phyloP scores from a whole-genome alignment of 2,888 invertebrate species.

The Mythimna lalbum region DNA sequence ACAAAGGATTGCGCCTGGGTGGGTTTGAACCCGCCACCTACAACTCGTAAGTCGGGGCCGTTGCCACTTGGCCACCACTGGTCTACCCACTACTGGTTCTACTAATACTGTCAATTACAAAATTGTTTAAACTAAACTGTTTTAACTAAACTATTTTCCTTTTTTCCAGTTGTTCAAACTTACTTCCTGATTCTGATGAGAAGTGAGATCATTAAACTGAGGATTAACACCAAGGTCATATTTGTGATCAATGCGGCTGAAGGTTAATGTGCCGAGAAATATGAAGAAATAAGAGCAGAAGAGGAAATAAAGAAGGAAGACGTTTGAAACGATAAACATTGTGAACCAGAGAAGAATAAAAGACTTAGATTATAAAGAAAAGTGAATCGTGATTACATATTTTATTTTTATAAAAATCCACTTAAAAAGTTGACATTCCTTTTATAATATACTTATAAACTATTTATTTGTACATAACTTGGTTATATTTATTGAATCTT shows the following conservation, averaged over 20 bases:
- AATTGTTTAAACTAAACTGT: too few relatives aligned
- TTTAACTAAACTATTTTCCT: too few relatives aligned
- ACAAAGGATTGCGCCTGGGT: too few relatives aligned
- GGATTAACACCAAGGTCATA: conserved; percentile 1
- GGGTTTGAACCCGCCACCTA: too few relatives aligned
- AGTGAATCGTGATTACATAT: neutral
- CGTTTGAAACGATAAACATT: neutral
- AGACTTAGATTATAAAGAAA: neutral
- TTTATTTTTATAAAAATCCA: neutral
- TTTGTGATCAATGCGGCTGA: conserved; percentile 25
- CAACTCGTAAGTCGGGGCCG: too few relatives aligned
- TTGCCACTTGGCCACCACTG: too few relatives aligned
- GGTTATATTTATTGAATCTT: too few relatives aligned
- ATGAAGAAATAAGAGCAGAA: neutral
- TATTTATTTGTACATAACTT: too few relatives aligned
- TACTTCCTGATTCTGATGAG: conserved; percentile 26
- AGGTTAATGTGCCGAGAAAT: conserved; percentile 14
- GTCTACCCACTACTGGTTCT: too few relatives aligned
- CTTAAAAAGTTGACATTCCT: too few relatives aligned
- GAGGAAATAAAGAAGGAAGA: neutral
- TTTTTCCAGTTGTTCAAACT: conserved; percentile 11
- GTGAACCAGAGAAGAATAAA: neutral
- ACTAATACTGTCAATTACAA: too few relatives aligned
- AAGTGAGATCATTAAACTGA: conserved; percentile 30
- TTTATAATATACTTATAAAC: too few relatives aligned